Evolutionary conservation across 2,888 invertebrate species (phyloP).

Genomic region (Dryocosmus kuriphilus): DNA sequence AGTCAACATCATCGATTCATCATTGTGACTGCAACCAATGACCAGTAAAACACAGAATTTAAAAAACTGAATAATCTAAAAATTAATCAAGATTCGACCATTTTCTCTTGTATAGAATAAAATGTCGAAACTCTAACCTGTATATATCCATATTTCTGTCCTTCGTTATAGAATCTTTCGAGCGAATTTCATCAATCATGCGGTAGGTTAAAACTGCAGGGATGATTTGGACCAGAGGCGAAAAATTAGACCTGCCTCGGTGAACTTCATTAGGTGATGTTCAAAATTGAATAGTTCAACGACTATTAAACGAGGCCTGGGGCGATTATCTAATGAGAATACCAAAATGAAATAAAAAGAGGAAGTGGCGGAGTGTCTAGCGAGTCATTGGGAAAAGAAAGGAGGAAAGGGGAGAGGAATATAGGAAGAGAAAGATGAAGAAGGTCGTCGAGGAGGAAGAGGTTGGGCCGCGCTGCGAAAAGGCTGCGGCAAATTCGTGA

Average conservation of each 20-base stretch:
- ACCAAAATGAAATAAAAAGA: constrained; percentile 34
- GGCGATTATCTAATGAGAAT: constrained; percentile 40
- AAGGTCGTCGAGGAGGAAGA: constrained; percentile 59
- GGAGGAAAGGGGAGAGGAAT: constrained; percentile 52
- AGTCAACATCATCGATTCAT: not conserved
- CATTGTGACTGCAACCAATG: too few relatives aligned
- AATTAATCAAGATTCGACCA: too few relatives aligned
- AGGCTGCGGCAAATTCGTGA: constrained; percentile 75
- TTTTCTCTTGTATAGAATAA: too few relatives aligned
- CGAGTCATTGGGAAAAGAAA: constrained; percentile 35
- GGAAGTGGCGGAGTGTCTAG: constrained; percentile 3
- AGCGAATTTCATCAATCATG: constrained; percentile 3
- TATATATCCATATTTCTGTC: not conserved
- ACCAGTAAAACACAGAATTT: too few relatives aligned
- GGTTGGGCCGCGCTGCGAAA: constrained; percentile 52
- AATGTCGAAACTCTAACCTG: not conserved
- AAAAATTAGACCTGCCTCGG: constrained; percentile 16
- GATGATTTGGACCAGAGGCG: not conserved
- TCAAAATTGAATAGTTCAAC: constrained; percentile 39
- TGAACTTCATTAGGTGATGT: constrained; percentile 39
- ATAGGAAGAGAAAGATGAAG: constrained; percentile 52
- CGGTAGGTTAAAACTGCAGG: not conserved
- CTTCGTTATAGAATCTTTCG: not conserved
- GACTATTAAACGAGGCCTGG: constrained; percentile 28
- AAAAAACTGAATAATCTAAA: too few relatives aligned